Percentiles rank a stretch among this genome's conserved stretches.
These are phyloP conservation scores for Chionis minor DNA, from an alignment of 2,113 vertebrate species.

Conservation along the genomic window DNA sequence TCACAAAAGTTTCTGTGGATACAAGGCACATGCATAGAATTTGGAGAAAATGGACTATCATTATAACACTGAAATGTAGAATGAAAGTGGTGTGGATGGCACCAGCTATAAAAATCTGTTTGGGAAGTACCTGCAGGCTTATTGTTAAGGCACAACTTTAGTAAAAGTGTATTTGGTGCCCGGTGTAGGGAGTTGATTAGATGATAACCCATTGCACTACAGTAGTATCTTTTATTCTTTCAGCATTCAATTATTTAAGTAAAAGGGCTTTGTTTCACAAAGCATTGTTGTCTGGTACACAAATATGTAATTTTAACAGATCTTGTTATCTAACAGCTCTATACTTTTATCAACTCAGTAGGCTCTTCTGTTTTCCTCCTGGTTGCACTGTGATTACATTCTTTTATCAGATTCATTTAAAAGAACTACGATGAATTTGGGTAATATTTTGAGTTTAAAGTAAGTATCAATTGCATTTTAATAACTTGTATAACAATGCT, in stretches of 20 bases:
- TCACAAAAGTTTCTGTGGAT: background rate
- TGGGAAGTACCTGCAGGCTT: background rate
- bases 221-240: background rate
- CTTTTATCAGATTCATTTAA: slow-evolving; percentile 31
- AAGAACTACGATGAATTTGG: background rate
- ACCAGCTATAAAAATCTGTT: background rate
- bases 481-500: background rate
- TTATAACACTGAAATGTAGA: background rate
- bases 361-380: slow-evolving; percentile 13
- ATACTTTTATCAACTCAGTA: background rate
- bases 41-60: background rate
- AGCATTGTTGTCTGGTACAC: background rate
- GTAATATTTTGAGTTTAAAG: slow-evolving; percentile 3
- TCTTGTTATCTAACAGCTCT: background rate
- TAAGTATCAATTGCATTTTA: slow-evolving; percentile 12
- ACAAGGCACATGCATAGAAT: background rate
- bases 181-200: background rate
- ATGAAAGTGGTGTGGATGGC: background rate
- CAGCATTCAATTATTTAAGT: slow-evolving; percentile 4
- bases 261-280: background rate
- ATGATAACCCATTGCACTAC: background rate
- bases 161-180: background rate
- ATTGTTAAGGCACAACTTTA: background rate
- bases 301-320: slow-evolving; percentile 22
- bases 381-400: background rate